These are phyloP conservation scores for Dugesia japonica DNA, from an alignment of 2,888 invertebrate species.

Conservation along the genomic window DNA sequence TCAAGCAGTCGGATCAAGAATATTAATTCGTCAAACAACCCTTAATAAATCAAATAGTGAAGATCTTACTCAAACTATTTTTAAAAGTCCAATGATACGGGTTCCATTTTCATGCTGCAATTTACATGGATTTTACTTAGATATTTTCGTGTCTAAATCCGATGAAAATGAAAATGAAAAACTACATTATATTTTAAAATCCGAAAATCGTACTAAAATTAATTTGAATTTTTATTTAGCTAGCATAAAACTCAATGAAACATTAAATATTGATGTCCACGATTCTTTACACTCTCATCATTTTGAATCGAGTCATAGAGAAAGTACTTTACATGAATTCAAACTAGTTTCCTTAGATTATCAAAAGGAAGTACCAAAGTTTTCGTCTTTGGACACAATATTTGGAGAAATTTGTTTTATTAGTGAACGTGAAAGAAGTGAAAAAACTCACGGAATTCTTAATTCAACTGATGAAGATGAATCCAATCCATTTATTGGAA, in stretches of 20 bases:
- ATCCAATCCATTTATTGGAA: background rate
- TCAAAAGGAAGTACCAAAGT: background rate
- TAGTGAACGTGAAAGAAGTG: conserved; percentile 1
- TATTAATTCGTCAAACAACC: conserved; percentile 12
- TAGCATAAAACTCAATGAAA: background rate
- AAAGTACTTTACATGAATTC: background rate
- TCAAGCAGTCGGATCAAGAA: background rate
- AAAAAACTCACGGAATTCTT: background rate
- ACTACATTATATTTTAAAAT: background rate
- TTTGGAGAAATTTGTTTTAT: conserved; percentile 22
- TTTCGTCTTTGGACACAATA: background rate
- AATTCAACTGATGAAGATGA: conserved; percentile 9
- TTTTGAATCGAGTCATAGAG: conserved; percentile 21
- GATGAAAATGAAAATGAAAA: background rate
- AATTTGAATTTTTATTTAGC: background rate
- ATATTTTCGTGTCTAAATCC: background rate
- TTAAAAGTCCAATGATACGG: conserved; percentile 22
- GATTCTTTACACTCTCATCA: conserved; percentile 13
- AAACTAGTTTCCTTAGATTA: background rate
- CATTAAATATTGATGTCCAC: background rate
- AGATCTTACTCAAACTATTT: background rate
- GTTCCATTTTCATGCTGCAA: conserved; percentile 23
- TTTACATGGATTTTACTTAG: background rate
- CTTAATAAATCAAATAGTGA: background rate
- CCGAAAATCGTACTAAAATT: conserved; percentile 22